Conservation (phyloP, 2,888 invertebrate genomes). For the Agelastica alni region DNA sequence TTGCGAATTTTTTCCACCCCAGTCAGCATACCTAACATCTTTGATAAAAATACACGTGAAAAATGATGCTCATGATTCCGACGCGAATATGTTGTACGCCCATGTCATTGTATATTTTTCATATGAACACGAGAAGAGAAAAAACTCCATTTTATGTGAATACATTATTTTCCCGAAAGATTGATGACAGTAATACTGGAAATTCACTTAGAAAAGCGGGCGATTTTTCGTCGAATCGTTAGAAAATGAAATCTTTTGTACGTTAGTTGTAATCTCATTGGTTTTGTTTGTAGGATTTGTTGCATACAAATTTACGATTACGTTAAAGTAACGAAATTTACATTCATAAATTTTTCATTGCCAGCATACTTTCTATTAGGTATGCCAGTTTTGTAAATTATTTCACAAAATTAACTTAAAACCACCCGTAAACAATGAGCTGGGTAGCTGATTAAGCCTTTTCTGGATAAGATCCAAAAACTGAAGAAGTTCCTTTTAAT, state of each 20-base stretch:
- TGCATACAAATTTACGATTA: too few relatives aligned
- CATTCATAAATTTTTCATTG: too few relatives aligned
- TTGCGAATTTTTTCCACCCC: too few relatives aligned
- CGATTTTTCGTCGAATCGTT: conserved; percentile 39
- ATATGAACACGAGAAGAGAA: conserved; percentile 22
- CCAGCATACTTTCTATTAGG: too few relatives aligned
- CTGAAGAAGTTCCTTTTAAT: too few relatives aligned
- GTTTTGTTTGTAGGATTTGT: conserved; percentile 22
- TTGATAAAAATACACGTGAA: conserved; percentile 1
- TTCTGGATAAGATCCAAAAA: too few relatives aligned
- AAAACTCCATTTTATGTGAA: conserved; percentile 39
- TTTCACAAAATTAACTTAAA: too few relatives aligned
- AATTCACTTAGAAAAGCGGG: conserved; percentile 42
- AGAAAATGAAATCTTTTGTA: conserved; percentile 33
- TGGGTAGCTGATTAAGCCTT: too few relatives aligned
- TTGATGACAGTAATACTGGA: conserved; percentile 45
- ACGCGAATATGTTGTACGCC: conserved; percentile 1
- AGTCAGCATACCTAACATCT: too few relatives aligned
- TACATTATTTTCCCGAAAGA: conserved; percentile 46
- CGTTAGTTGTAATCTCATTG: conserved; percentile 23
- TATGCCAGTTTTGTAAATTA: too few relatives aligned
- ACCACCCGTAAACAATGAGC: too few relatives aligned
- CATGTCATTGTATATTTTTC: not conserved
- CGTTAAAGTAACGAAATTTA: too few relatives aligned
- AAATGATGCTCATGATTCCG: not conserved